Evolutionary conservation across 2,113 vertebrate species (phyloP), one percentile per base, ranked within the genome.

Genomic region (Megaptera novaeangliae): DNA sequence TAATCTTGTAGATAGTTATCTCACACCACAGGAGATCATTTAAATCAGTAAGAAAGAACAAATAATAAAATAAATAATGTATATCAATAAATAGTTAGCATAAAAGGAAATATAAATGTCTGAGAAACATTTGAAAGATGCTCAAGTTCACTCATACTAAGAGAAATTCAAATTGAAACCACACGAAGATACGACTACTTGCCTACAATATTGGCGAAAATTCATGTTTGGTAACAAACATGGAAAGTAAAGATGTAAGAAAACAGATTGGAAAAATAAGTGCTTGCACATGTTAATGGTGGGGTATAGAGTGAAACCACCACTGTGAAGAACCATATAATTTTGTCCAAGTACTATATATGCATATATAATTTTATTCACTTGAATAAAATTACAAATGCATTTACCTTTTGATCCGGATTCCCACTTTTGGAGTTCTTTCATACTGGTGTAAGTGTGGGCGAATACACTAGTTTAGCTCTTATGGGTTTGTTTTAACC

Each of bases 391-490:
- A 18, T 64, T 80, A n/a, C 2, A 68, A 34, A 78, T 72, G 3
- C 3, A 27, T 66, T 59, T 63, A 34, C 4, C 1, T 61, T 88
- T 89, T 46, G 5, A 8, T 4, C 29, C 68, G 11, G 1, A 31
- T 68, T 75, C 31, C 10, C 3, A 27, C 1, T 49, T 86, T 25
- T 41, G 9, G 10, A 61, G n/a, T 18, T 13, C 15, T 75, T 74
- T 36, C 20, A 41, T 0, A 21, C 0, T 75, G 11, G 6, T 61
- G 0, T 64, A 71, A 36, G 1, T 29, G 4, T n/a, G 18, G 9
- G 41, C 55, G 23, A 57, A 21, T 11, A 4, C n/a, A 21, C 25
- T 66, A 74, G 2, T 18, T 61, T 78, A 85, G 2, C 41, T 92
- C 6, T 81, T 39, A 55, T 1, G 44, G 8, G 4, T 69, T 64